These are phyloP conservation scores for Pilophorus perplexus DNA, from an alignment of 2,888 invertebrate genomes.

Conservation along the genomic window DNA sequence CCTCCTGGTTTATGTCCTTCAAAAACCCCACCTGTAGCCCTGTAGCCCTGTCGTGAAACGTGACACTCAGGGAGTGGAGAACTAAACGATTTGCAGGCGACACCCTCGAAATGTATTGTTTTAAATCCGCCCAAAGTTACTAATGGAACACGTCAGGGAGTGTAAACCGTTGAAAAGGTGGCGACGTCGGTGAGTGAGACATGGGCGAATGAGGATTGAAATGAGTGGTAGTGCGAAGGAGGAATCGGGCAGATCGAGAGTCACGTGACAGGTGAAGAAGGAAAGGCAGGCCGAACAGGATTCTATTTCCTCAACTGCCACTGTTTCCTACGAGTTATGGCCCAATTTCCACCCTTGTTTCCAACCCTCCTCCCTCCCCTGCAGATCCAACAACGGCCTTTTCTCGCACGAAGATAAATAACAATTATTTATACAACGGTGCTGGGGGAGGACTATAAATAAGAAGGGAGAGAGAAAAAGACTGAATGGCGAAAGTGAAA, in stretches of 20 bases:
- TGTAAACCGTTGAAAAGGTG: not conserved
- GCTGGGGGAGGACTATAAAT: constrained; percentile 32
- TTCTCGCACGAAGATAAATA: constrained; percentile 35
- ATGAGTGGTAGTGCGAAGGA: constrained; percentile 5
- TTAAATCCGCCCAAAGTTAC: too few relatives aligned
- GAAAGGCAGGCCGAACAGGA: constrained; percentile 28
- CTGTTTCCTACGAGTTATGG: constrained; percentile 44
- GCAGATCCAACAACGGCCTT: constrained; percentile 18
- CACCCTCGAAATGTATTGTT: too few relatives aligned
- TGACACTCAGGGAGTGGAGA: too few relatives aligned
- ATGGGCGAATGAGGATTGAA: constrained; percentile 17
- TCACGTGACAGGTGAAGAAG: constrained; percentile 36
- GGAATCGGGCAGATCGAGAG: constrained; percentile 15
- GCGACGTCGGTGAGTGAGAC: not conserved
- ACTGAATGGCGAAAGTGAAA: not conserved
- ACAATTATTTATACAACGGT: constrained; percentile 37
- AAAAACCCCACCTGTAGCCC: too few relatives aligned
- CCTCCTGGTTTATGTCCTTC: too few relatives aligned
- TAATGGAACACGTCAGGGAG: not conserved
- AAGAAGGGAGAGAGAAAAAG: constrained; percentile 17
- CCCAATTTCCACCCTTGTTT: constrained; percentile 42
- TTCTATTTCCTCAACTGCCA: constrained; percentile 46
- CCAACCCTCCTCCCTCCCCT: constrained; percentile 4
- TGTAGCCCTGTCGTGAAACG: too few relatives aligned
- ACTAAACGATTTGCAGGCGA: too few relatives aligned